Base-by-base conservation (phyloP, 2,888 invertebrate species). In the Entomobrya multifasciata region DNA sequence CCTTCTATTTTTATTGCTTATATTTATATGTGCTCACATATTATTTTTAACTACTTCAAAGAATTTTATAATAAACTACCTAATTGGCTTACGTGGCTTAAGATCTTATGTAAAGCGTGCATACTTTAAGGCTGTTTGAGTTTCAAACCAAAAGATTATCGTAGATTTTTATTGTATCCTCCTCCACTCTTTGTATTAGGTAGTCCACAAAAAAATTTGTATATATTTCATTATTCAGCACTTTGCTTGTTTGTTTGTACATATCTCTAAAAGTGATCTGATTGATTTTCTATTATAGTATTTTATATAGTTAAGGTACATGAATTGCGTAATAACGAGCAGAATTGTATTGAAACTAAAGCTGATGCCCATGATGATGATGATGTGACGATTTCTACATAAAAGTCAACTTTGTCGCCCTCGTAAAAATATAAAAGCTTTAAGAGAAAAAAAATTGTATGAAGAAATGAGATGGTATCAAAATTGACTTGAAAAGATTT, bases 311-410 rank as follows among this genome's bases (percentile, higher is more conserved):
- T 11, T n/a, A 30, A 60, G 30, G 60, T 60, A 60, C 30, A 25
- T 27, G 27, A 60, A 60, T 60, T 60, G 30, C 60, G 60, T 60
- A 60, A 60, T 30, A 30, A 27, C 15, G 57, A 60, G 11, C 27
- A 22, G 55, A 60, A 60, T 60, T 27, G 60, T 15, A 60, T n/a
- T 27, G 30, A 60, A 15, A n/a, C 8, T n/a, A 57, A 57, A 57
- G 30, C 3, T 30, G 30, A 5, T 62, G n/a, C n/a, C n/a, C 1
- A 30, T 41, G 10, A n/a, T 17, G 41, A 17, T 41, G 65, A 65
- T 65, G 36, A 65, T 65, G 65, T 65, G 65, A 65, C 65, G 65
- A 65, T 65, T 41, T 65, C 41, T 10, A 41, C 65, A 65, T 65
- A 65, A 65, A 65, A 65, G 65, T 65, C 65, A 65, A 60, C 36